Evolutionary conservation across 2,113 vertebrate genomes (phyloP).

Genomic region (Podilymbus podiceps): DNA sequence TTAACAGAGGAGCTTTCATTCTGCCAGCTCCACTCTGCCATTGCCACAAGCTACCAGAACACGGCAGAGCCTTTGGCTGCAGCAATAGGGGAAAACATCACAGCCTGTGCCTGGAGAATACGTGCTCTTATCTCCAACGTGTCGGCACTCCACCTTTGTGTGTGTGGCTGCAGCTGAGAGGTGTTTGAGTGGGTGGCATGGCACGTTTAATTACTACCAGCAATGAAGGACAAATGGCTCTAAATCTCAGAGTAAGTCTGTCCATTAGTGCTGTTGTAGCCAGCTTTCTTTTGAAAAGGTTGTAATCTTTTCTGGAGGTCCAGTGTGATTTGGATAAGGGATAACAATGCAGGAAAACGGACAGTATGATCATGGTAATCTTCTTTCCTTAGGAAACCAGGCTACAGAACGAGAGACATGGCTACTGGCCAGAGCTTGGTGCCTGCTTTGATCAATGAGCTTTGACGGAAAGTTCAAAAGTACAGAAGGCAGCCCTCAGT

Average conservation of each 20-base stretch:
- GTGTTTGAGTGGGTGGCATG: background rate
- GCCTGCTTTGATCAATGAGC: background rate
- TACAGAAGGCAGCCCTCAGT: background rate
- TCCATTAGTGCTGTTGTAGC: no score
- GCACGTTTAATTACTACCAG: background rate
- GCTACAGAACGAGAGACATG: background rate
- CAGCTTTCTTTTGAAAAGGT: background rate
- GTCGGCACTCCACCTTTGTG: rapidly evolving
- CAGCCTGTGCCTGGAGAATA: background rate
- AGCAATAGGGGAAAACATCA: rapidly evolving
- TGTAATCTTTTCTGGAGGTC: background rate
- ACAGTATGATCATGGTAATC: background rate
- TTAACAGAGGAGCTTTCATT: background rate
- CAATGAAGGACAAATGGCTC: background rate
- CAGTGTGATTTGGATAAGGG: no score
- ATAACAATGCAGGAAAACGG: background rate
- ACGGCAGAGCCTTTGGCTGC: background rate
- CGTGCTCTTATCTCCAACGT: rapidly evolving
- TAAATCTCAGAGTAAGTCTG: background rate
- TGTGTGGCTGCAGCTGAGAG: background rate
- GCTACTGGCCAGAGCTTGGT: background rate
- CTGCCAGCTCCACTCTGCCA: background rate
- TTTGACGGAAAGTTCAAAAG: background rate
- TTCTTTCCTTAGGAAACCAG: background rate
- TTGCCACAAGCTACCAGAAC: background rate